phyloP scores from a whole-genome alignment of 2,888 invertebrate species.

The Heterodera filipjevi region DNA sequence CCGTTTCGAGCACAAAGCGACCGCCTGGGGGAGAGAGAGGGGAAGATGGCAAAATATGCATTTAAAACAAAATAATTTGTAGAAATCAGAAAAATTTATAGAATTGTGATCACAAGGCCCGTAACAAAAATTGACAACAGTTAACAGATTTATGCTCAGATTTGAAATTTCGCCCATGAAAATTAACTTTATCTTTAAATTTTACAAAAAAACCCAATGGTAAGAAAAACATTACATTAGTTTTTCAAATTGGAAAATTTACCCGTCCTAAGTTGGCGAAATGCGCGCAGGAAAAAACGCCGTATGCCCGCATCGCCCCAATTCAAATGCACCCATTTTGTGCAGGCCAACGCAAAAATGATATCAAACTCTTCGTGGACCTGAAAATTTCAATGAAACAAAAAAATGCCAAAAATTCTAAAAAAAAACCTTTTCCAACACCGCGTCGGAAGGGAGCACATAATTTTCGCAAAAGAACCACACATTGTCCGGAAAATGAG shows the following conservation, averaged over 20 bases:
- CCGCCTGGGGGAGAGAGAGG: slow-evolving; percentile 23
- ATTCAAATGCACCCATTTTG: slow-evolving; percentile 97
- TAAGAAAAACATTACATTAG: neutral
- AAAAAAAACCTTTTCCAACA: slow-evolving; percentile 75
- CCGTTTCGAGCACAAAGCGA: slow-evolving; percentile 41
- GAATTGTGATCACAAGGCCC: too few species aligned
- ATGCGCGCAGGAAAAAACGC: slow-evolving; percentile 87
- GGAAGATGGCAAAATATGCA: too few species aligned
- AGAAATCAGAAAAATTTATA: too few species aligned
- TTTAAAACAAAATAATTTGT: too few species aligned
- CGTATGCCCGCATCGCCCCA: slow-evolving; percentile 93
- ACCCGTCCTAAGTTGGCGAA: slow-evolving; percentile 85
- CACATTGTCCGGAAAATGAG: slow-evolving; percentile 62
- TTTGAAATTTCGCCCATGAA: too few species aligned
- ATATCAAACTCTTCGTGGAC: slow-evolving; percentile 62
- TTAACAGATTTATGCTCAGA: too few species aligned
- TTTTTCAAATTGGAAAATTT: slow-evolving; percentile 69
- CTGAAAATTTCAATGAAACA: slow-evolving; percentile 9
- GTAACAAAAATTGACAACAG: too few species aligned
- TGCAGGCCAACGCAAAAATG: slow-evolving; percentile 89
- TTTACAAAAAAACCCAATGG: neutral
- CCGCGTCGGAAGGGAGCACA: slow-evolving; percentile 83
- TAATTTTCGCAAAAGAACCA: slow-evolving; percentile 80
- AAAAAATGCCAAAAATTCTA: neutral
- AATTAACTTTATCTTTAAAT: too few species aligned